phyloP scores from a whole-genome alignment of 2,797 vertebrate species.

The Pangasius djambal region DNA sequence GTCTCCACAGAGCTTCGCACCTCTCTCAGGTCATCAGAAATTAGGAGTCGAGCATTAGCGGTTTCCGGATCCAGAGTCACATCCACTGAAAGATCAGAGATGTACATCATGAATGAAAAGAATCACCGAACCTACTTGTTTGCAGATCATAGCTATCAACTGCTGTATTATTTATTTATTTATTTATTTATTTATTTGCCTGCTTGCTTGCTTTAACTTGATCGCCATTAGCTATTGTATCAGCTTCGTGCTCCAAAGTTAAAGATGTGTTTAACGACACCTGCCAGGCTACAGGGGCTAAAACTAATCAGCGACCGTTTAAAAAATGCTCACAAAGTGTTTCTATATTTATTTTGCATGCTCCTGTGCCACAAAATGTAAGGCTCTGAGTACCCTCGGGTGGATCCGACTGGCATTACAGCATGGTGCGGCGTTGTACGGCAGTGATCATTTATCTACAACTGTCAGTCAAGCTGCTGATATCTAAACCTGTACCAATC shows the following conservation, averaged over 20 bases:
- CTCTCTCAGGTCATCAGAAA: conserved; percentile 41
- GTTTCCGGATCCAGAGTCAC: conserved; percentile 53
- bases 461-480: not conserved
- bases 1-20: not conserved
- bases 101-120: not conserved
- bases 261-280: not conserved
- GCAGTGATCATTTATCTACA: not conserved
- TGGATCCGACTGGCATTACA: not conserved
- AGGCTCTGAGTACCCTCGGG: not conserved
- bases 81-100: conserved; percentile 42
- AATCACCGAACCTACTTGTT: not conserved
- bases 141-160: not conserved
- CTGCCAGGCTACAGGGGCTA: not conserved
- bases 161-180: not conserved
- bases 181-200: not conserved
- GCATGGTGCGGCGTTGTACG: not conserved
- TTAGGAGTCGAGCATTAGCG: not conserved
- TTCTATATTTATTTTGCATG: not conserved
- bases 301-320: not conserved
- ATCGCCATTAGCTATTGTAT: not conserved
- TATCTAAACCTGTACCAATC: not conserved
- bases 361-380: not conserved
- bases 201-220: not conserved
- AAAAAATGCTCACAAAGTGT: not conserved
- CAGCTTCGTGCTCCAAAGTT: not conserved